Base-by-base conservation (phyloP, 2,113 vertebrate species). In the Trichechus manatus region DNA sequence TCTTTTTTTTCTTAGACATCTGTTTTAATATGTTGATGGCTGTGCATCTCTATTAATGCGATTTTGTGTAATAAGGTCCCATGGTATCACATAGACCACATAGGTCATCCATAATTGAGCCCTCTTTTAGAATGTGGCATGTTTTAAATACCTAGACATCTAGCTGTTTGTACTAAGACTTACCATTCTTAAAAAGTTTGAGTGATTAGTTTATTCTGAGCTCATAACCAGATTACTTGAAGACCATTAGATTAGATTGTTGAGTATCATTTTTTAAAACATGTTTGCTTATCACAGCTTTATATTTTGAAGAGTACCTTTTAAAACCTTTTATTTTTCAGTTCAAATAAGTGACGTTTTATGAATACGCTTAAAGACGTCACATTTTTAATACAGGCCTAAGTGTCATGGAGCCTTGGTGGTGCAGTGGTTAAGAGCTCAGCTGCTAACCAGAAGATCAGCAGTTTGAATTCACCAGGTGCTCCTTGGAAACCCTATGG, bases 131-230 rank as follows among this genome's bases (percentile, higher is more conserved):
- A 87, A 91, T 13, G 27, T 92, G 59, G 29, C 23, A 63, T 96
- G 47, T 91, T 94, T 94, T 93, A 89, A 74, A 92, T 83, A 77
- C 15, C 1, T 87, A 89, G 53, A 84, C 29, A 53, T 91, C n/a
- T 95, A 56, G 87, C 36, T 95, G 6, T 92, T 95, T 95, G 25
- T 93, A 84, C 63, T 95, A 75, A 86, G 39, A 87, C 29, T 85
- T 36, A 83, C 5, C 84, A 4, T 63, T 95, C 31, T 91, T 93
- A 66, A 93, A 84, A 91, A 85, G 56, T 89, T 44, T 61, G 53
- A 66, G 61, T 22, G 33, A 47, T 90, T 96, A 85, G 29, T 61
- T 95, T 94, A 93, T 47, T 89, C 15, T 86, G 89, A 56, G 27
- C 75, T 92, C 72, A 77, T 72, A 85, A 85, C 44, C 39, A 59